Evolutionary conservation across 1,140 invertebrate species (phyloP), one percentile per base, ranked within the genome.

Genomic region (Eupeodes corollae): DNA sequence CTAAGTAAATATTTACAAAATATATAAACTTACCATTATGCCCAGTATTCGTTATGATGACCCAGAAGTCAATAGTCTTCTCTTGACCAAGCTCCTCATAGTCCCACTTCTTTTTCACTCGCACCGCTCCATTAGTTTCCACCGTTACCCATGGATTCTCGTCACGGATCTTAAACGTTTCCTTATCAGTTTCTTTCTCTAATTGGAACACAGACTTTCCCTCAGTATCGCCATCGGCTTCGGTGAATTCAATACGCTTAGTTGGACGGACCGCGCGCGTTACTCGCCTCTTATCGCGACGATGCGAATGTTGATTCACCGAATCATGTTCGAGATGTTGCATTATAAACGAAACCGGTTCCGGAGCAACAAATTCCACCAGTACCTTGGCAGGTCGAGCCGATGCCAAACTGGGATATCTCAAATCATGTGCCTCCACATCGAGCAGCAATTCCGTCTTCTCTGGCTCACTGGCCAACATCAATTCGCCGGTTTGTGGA

Each of bases 11-110:
- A 26, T 26, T 26, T 26, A 26, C 8, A 26, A 26, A 26, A 26
- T 19, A 51, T 21, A 34, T 46, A 47, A 54, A 77, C 82, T 83
- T 70, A 87, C 84, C 84, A 74, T 82, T 81, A 68, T 83, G 83
- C 73, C 85, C 85, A 59, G 83, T 78, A 69, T 92, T 92, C 11
- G 86, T 89, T 56, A 93, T 92, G 21, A 87, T 92, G 13, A 95
- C 90, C 90, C 90, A 94, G 70, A 95, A 94, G 66, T 94, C 91
- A 57, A 94, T 93, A 2, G 88, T 92, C 68, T 95, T 95, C 69
- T 94, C 91, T 0, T 88, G 88, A n/a, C 89, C 90, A 3, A 95
- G 69, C 58, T 93, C 89, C 63, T 95, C 91, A 69, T 91, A 95
- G 75, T 95, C 90, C 91, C 91, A 95, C 76, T 91, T 91, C 77